These are phyloP conservation scores for Tupiocoris notatus DNA, from an alignment of 2,888 invertebrate genomes.

Conservation along the genomic window DNA sequence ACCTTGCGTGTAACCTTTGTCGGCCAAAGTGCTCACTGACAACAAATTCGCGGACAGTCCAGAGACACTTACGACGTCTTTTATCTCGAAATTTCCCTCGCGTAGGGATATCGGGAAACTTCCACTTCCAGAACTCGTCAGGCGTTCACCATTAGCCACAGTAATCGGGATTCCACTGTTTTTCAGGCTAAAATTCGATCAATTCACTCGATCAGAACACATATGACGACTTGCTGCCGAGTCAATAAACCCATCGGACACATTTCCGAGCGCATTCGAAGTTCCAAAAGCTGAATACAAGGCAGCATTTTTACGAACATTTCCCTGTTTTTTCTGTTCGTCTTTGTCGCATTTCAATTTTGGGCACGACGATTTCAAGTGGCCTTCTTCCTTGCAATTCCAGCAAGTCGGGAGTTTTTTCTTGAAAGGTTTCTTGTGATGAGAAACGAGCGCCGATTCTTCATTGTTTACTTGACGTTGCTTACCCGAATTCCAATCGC, in stretches of 20 bases:
- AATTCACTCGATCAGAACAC: background rate
- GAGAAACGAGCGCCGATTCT: too few species aligned
- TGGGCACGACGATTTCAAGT: background rate
- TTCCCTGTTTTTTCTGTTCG: too few species aligned
- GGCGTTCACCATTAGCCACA: background rate
- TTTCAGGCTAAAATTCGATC: background rate
- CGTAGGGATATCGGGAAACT: background rate
- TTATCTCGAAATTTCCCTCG: background rate
- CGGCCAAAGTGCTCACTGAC: background rate
- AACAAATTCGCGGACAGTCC: background rate
- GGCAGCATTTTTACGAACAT: too few species aligned
- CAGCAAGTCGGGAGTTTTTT: constrained; percentile 4
- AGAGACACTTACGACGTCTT: background rate
- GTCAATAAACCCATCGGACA: background rate
- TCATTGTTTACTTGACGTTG: too few species aligned
- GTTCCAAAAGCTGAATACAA: background rate
- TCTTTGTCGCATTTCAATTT: too few species aligned
- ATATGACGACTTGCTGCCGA: constrained; percentile 7
- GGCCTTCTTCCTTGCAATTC: background rate
- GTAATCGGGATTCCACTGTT: background rate
- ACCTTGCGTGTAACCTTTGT: too few species aligned
- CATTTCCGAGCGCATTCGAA: background rate
- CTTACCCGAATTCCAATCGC: too few species aligned
- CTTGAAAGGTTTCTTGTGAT: background rate
- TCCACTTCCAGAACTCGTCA: background rate